Conservation (phyloP, 2,888 invertebrate genomes). For the Heteromyza rotundicornis region DNA sequence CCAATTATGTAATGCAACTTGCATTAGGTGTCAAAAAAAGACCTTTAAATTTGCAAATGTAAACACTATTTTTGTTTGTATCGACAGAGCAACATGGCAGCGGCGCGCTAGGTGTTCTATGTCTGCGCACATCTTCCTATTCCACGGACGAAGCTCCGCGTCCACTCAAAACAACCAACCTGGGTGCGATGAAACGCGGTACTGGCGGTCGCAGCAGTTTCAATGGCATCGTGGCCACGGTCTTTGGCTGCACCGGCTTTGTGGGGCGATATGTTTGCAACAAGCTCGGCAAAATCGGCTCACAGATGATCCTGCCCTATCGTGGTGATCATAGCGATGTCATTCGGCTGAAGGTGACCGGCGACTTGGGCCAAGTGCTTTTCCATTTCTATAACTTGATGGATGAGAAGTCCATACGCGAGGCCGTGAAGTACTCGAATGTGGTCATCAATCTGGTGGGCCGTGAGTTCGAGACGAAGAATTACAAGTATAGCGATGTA, state of each 20-base stretch:
- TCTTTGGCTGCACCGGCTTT: constrained; percentile 92
- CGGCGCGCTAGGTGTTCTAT: constrained; percentile 54
- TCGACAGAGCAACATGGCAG: constrained; percentile 49
- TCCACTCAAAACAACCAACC: constrained; percentile 65
- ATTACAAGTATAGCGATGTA: constrained; percentile 85
- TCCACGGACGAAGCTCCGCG: constrained; percentile 55
- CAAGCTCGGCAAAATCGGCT: constrained; percentile 84
- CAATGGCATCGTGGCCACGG: constrained; percentile 97
- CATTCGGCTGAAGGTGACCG: constrained; percentile 79
- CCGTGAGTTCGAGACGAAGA: constrained; percentile 89
- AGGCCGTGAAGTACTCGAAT: constrained; percentile 91
- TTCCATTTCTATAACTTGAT: constrained; percentile 84
- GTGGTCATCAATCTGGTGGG: constrained; percentile 96
- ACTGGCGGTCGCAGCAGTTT: constrained; percentile 95
- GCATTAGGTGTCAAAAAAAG: too few relatives aligned
- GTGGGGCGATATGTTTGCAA: constrained; percentile 88
- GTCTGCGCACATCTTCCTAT: constrained; percentile 49
- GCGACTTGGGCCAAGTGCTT: constrained; percentile 94
- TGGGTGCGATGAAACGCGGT: constrained; percentile 77
- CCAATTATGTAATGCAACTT: constrained; percentile 46
- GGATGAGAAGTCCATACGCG: constrained; percentile 85
- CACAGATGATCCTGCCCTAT: constrained; percentile 91
- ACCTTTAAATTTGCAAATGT: too few relatives aligned
- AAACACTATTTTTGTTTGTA: neutral
- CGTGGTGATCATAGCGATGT: constrained; percentile 85